These are phyloP conservation scores for Epizoanthus stellaris DNA, from an alignment of 92 coral and sea anemone genomes.

Conservation along the genomic window DNA sequence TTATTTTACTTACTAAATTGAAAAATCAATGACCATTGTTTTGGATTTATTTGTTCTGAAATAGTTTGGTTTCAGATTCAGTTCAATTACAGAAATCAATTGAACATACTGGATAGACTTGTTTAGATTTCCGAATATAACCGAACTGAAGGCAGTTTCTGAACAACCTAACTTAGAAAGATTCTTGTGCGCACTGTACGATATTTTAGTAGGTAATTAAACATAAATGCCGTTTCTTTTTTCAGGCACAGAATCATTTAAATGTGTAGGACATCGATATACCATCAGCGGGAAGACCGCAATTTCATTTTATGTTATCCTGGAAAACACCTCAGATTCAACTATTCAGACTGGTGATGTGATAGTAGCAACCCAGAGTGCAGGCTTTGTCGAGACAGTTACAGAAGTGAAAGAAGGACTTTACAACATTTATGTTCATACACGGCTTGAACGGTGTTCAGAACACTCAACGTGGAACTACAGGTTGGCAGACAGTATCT, in stretches of 20 bases:
- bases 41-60: too few species aligned
- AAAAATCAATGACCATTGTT: too few species aligned
- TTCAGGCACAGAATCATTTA: background rate
- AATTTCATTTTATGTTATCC: slow-evolving; percentile 4
- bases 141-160: too few species aligned
- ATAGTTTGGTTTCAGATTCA: too few species aligned
- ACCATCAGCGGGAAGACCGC: slow-evolving; percentile 1
- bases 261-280: slow-evolving; percentile 25
- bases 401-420: background rate
- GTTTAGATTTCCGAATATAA: too few species aligned
- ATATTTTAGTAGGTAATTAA: too few species aligned
- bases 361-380: slow-evolving; percentile 18
- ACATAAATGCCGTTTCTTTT: too few species aligned
- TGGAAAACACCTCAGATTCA: background rate
- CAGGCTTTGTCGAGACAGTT: slow-evolving; percentile 37
- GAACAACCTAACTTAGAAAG: too few species aligned
- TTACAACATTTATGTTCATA: slow-evolving; percentile 9
- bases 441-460: slow-evolving; percentile 10
- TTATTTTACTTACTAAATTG: too few species aligned
- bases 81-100: too few species aligned
- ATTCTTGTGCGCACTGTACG: too few species aligned
- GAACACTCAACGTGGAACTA: background rate
- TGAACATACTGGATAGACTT: too few species aligned
- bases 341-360: slow-evolving; percentile 25
- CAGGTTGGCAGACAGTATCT: background rate